Evolutionary conservation across 2,113 vertebrate genomes (phyloP).

Genomic region (Cyanoramphus novaezelandiae): DNA sequence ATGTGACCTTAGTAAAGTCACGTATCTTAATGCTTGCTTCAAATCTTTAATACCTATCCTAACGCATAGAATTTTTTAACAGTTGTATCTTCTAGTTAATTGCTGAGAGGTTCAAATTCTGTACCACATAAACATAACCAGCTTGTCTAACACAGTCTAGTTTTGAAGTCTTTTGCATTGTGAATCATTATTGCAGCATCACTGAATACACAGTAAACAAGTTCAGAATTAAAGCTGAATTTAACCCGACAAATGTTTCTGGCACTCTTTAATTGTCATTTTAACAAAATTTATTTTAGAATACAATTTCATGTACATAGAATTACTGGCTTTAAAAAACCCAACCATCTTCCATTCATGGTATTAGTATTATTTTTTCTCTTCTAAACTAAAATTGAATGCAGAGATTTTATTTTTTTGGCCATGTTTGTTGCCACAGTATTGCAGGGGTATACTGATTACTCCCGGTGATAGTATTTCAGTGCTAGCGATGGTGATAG

Average conservation of each 20-base stretch:
- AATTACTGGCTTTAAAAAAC: neutral
- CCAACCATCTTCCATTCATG: rapidly evolving
- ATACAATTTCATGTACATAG: neutral
- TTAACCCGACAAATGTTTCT: neutral
- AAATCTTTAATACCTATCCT: neutral
- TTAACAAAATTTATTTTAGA: neutral
- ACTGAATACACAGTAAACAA: neutral
- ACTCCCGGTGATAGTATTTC: neutral
- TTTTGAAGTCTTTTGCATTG: neutral
- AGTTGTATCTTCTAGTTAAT: neutral
- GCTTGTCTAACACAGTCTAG: neutral
- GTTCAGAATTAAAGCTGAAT: neutral
- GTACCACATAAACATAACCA: neutral
- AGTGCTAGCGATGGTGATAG: neutral
- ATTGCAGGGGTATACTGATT: neutral
- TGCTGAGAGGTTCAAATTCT: neutral
- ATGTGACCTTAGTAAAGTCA: neutral
- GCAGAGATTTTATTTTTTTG: neutral
- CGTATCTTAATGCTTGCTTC: neutral
- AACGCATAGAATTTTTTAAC: neutral
- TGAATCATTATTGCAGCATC: neutral
- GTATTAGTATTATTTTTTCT: neutral
- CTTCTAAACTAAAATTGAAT: neutral
- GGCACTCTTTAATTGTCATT: neutral
- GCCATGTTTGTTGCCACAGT: neutral